A percentile compares a stretch with the other conserved stretches of the same genome.
These are phyloP conservation scores for Caenorhabditis inopinata DNA, from an alignment of 1,140 invertebrate genomes.

Conservation along the genomic window DNA sequence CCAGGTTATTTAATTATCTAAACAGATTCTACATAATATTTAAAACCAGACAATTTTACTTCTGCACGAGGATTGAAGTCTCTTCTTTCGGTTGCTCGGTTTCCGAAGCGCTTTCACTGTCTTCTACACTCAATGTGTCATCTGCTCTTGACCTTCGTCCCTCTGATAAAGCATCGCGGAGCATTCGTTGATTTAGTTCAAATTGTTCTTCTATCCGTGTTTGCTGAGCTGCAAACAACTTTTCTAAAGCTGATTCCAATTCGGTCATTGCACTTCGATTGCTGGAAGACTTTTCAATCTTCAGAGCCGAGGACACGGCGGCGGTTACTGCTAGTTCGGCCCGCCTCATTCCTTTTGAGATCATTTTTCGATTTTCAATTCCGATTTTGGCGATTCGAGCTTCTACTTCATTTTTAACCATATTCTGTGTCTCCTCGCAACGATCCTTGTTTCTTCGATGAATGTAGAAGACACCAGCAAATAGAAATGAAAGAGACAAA, in stretches of 20 bases:
- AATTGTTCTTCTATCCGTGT: neutral
- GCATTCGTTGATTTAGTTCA: neutral
- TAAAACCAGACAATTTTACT: neutral
- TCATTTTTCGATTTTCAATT: neutral
- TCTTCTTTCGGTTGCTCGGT: neutral
- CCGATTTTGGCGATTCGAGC: neutral
- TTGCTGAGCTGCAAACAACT: neutral
- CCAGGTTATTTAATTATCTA: neutral
- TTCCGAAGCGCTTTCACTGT: conserved; percentile 1
- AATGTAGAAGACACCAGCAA: conserved; percentile 12
- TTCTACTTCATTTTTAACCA: neutral
- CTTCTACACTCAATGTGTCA: conserved; percentile 1
- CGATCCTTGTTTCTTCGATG: conserved; percentile 19
- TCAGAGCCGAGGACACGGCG: neutral
- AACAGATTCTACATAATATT: neutral
- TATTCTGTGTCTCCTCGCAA: neutral
- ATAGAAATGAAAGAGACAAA: neutral
- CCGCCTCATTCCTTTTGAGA: conserved; percentile 1
- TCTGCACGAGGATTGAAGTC: neutral
- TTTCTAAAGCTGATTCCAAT: neutral
- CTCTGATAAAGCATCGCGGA: neutral
- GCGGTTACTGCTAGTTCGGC: neutral
- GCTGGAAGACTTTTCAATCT: neutral
- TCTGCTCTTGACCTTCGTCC: neutral
- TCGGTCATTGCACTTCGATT: neutral